Percentiles rank a stretch among this genome's conserved stretches.
These are phyloP conservation scores for Ceraclea dissimilis DNA, from an alignment of 2,888 invertebrate genomes.

Conservation along the genomic window DNA sequence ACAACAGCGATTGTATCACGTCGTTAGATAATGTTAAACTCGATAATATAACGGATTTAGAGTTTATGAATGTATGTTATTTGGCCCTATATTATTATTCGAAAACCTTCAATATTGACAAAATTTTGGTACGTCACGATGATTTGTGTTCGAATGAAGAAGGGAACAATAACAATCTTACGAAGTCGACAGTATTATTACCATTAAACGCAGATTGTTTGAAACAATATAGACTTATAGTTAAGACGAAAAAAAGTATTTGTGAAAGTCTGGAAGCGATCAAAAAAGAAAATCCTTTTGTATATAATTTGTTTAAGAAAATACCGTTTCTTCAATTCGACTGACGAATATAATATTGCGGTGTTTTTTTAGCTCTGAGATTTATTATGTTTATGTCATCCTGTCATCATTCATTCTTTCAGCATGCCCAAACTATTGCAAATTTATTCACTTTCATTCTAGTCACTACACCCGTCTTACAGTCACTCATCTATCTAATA, in stretches of 20 bases:
- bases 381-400: too few relatives aligned
- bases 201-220: conserved; percentile 15
- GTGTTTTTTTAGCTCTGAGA: too few relatives aligned
- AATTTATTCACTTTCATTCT: too few relatives aligned
- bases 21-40: background rate
- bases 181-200: background rate
- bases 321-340: conserved; percentile 5
- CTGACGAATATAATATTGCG: too few relatives aligned
- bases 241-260: conserved; percentile 16
- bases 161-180: background rate
- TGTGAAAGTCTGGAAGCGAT: conserved; percentile 4
- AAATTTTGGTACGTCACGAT: background rate
- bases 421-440: too few relatives aligned
- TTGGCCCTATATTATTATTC: background rate
- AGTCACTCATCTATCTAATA: too few relatives aligned
- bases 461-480: too few relatives aligned
- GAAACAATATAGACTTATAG: conserved; percentile 17
- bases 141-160: background rate
- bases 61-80: background rate
- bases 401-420: too few relatives aligned
- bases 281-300: conserved; percentile 5
- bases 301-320: conserved; percentile 11
- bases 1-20: background rate
- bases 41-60: background rate
- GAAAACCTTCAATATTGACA: background rate